Evolutionary conservation across 2,888 invertebrate species (phyloP), one percentile per base, ranked within the genome.

Genomic region (Parnassius apollo): DNA sequence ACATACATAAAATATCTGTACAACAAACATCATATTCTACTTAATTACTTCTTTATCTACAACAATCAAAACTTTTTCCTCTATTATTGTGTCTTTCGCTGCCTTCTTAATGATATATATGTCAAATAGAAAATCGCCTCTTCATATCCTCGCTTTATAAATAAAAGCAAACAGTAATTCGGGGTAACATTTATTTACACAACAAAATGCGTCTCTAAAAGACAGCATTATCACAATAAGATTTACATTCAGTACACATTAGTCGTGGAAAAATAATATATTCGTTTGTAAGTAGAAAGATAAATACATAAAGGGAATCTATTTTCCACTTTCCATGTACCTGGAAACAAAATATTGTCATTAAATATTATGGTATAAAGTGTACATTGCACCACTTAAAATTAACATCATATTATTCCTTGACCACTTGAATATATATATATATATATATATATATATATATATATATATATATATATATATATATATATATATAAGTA

Each of bases 121-220:
- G 7, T 49, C 13, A 7, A 13, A 13, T 49, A 49, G 13, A 49
- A 13, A 3, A 18, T 2, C 49, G 49, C 9, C 7, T 62, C 68
- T 67, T 70, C 60, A 68, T 70, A 58, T 54, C 45, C 54, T 53
- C 45, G 52, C 51, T 60, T 66, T 66, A 66, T 67, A 73, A 73
- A 70, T 69, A 71, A 69, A 68, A 69, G 53, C 61, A 60, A 61
- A 64, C 58, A 59, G 57, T 61, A 66, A 69, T 65, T 66, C 64
- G 68, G 68, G 73, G 74, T 80, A 80, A 82, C 76, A 74, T 77
- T 81, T 80, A 83, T 84, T 79, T 81, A 81, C 83, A 85, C 66
- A 75, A 74, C 72, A 71, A 72, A 73, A 70, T 69, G 74, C 72
- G 65, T 74, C 70, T 68, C 68, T 73, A 70, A 65, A 67, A 69